A percentile compares a stretch with the other conserved stretches of the same genome.
phyloP scores from a whole-genome alignment of 2,113 vertebrate genomes.

The Syrrhaptes paradoxus region DNA sequence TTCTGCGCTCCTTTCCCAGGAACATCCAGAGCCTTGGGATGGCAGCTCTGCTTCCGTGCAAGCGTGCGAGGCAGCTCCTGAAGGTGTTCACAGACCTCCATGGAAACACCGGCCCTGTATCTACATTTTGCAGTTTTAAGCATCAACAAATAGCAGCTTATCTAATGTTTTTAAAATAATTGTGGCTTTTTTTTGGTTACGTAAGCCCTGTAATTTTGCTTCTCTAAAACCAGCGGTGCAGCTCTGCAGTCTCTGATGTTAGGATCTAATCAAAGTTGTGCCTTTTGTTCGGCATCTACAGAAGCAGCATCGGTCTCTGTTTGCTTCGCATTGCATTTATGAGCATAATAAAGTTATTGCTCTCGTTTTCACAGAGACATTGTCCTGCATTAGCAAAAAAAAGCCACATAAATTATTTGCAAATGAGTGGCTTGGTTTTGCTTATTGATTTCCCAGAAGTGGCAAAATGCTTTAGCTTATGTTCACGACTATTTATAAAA shows the following conservation, averaged over 20 bases:
- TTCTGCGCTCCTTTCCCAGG: neutral
- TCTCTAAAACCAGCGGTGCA: neutral
- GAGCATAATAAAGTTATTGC: conserved; percentile 73
- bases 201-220: neutral
- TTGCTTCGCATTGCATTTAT: conserved; percentile 69
- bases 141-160: neutral
- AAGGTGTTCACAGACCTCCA: neutral
- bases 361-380: conserved; percentile 73
- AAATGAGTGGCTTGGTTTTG: conserved; percentile 58
- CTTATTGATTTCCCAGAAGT: conserved; percentile 71
- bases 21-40: neutral
- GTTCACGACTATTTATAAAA: conserved; percentile 68
- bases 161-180: neutral
- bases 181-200: neutral
- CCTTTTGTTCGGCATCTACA: conserved; percentile 16
- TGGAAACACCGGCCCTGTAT: fast-evolving
- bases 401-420: conserved; percentile 62
- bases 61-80: neutral
- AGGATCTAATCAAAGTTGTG: conserved; percentile 7
- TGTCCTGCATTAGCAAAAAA: conserved; percentile 69
- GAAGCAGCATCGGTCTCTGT: conserved; percentile 20
- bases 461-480: conserved; percentile 66
- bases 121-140: neutral
- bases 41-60: neutral
- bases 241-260: neutral